Base-by-base conservation (phyloP, 2,797 vertebrate genomes). In the Xerus rutilus region DNA sequence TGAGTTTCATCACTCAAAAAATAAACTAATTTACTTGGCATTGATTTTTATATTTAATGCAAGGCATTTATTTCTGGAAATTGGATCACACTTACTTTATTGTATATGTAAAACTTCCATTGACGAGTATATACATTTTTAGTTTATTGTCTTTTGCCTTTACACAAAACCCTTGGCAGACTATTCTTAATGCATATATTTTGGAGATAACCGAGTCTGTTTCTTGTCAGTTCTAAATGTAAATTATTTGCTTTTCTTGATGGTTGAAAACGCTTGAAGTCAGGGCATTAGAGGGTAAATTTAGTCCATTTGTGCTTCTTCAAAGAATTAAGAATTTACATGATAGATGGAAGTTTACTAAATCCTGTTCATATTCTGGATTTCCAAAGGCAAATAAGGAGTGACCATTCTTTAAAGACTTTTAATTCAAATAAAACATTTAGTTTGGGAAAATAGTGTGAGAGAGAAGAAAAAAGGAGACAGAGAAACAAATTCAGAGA, bases 81-180 rank as follows among this genome's bases (percentile, higher is more conserved):
- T 82, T 92, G 89, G 43, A 90, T 93, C 81, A 91, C 18, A 86
- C 65, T 86, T 28, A 94, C 25, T 89, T 17, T 94, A 49, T 59
- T 95, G 65, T 93, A 39, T 92, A 95, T 70, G 93, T 94, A 86
- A 95, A 92, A 89, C 47, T 47, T 95, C 92, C 87, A 94, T 77
- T 92, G 88, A 87, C 93, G 89, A 96, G 74, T 92, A 73, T 97
- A 95, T 89, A 95, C 95, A 96, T 91, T 96, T 97, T 95, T 97
- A 95, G 96, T 97, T 98, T 97, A 97, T 98, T 96, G 94, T 97
- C 97, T 96, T 97, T 96, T 94, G 90, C 35, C 49, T 97, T 96
- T 97, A 96, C 86, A 89, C 87, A 94, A 97, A 96, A 91, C 57
- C 43, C 67, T 96, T 95, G 93, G 88, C 95, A 97, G 92, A 77